Conservation (phyloP, 2,888 invertebrate species). For the Apamea sordens region DNA sequence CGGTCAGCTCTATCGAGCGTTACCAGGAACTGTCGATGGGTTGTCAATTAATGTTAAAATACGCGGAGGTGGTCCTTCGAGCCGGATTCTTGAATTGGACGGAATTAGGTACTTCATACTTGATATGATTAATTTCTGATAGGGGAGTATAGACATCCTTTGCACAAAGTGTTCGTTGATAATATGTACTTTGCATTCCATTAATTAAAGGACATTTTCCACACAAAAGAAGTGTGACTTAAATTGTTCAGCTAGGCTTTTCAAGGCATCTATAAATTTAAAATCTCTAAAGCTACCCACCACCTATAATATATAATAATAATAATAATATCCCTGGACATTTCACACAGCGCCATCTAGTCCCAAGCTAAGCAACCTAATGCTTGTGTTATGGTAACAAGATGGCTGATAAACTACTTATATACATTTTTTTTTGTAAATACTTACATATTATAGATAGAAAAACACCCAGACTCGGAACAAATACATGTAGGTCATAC, state of each 20-base stretch:
- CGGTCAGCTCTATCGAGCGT: conserved; percentile 14
- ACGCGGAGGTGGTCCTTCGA: conserved; percentile 16
- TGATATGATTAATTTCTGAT: neutral
- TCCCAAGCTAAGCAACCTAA: no score
- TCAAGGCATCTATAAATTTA: no score
- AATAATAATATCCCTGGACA: no score
- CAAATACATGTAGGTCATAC: no score
- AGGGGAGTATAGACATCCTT: neutral
- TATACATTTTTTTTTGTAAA: no score
- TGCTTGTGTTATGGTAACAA: no score
- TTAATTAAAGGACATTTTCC: neutral
- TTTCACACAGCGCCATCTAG: no score
- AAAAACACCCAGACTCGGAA: no score
- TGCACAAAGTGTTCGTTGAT: neutral
- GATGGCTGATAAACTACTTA: no score
- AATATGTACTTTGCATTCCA: neutral
- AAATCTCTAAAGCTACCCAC: neutral
- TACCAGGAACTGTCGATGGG: conserved; percentile 31
- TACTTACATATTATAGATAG: no score
- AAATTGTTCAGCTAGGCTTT: neutral
- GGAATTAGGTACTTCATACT: conserved; percentile 9
- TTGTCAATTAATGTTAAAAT: conserved; percentile 12
- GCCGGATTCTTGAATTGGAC: neutral
- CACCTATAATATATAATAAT: neutral
- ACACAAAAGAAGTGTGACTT: neutral